Evolutionary conservation across 2,113 vertebrate genomes (phyloP), one percentile per base, ranked within the genome.

Genomic region (Eubucco bourcierii): DNA sequence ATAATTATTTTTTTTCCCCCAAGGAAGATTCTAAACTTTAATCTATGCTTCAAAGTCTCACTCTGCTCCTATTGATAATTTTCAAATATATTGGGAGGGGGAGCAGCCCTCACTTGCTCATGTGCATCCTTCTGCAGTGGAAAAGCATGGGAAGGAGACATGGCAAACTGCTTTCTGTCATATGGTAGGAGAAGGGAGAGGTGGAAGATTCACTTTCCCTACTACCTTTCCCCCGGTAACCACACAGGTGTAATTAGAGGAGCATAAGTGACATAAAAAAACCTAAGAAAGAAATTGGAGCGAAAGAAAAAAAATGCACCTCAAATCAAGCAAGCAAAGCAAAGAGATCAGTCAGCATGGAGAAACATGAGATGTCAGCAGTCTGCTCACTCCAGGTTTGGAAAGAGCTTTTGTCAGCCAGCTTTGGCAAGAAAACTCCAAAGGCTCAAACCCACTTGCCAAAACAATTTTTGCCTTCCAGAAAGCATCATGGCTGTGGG

Each of bases 341-440:
- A 25, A 80, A 52, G 25, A 89, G 82, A 92, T 80, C 90, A 80
- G 60, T 74, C 91, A 95, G 90, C 65, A 52, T 56, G 7, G 41
- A 64, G 83, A 91, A 95, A 76, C 41, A 66, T 67, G 80, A 81
- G 71, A 73, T 84, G 88, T 92, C 90, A 94, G 84, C 87, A 95
- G 71, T 87, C 85, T 90, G 93, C 82, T 95, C 59, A 70, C 52
- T 88, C 64, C 60, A 70, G 37, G 55, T 89, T 71, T 63, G 82
- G 33, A 73, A 34, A 44, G 65, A 61, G 56, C 66, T 95, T 87
- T 76, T 80, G 90, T 77, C 90, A 76, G 33, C 50, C 52, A 70
- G 59, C 71, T 92, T 87, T 82, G 81, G 81, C 0, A 4, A 90
- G 75, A 89, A 29, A 92, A 59, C 78, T 90, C 76, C 80, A 70